Evolutionary conservation across 2,113 vertebrate species (phyloP).

Genomic region (Speoplatyrhinus poulsoni): DNA sequence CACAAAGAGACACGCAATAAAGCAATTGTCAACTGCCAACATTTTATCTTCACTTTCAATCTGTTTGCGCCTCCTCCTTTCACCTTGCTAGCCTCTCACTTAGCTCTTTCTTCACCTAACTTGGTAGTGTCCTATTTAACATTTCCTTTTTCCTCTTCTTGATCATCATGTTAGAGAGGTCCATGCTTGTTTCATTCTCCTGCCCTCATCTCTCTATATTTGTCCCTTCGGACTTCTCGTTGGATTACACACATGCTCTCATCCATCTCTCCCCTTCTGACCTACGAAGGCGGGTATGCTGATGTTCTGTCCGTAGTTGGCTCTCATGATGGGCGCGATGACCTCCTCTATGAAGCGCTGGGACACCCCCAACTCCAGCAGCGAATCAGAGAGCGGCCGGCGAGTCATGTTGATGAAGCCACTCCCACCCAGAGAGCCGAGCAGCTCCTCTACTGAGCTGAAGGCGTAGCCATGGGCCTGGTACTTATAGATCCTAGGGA

Average conservation of each 20-base stretch:
- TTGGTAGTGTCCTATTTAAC: too few species aligned
- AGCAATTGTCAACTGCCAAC: constrained; percentile 54
- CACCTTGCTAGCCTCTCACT: constrained; percentile 41
- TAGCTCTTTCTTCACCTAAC: not conserved
- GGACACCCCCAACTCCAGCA: constrained; percentile 91
- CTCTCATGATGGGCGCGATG: constrained; percentile 88
- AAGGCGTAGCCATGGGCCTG: constrained; percentile 95
- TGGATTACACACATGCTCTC: too few species aligned
- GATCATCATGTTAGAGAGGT: too few species aligned
- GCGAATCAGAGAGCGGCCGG: constrained; percentile 86
- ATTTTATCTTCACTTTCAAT: constrained; percentile 17
- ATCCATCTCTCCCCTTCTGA: constrained; percentile 56
- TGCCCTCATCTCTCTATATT: too few species aligned
- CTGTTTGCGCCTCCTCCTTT: constrained; percentile 36
- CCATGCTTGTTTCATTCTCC: too few species aligned
- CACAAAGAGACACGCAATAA: constrained; percentile 39
- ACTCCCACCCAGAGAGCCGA: constrained; percentile 87
- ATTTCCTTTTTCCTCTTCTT: too few species aligned
- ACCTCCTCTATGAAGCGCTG: constrained; percentile 96
- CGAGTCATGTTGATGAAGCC: constrained; percentile 95
- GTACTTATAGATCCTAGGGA: constrained; percentile 93
- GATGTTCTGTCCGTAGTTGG: constrained; percentile 92
- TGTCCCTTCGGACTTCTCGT: too few species aligned
- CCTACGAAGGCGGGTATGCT: constrained; percentile 95
- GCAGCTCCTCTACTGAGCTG: constrained; percentile 90